These are phyloP conservation scores for Phocides pigmalion DNA, from an alignment of 1,140 invertebrate species.

Conservation along the genomic window DNA sequence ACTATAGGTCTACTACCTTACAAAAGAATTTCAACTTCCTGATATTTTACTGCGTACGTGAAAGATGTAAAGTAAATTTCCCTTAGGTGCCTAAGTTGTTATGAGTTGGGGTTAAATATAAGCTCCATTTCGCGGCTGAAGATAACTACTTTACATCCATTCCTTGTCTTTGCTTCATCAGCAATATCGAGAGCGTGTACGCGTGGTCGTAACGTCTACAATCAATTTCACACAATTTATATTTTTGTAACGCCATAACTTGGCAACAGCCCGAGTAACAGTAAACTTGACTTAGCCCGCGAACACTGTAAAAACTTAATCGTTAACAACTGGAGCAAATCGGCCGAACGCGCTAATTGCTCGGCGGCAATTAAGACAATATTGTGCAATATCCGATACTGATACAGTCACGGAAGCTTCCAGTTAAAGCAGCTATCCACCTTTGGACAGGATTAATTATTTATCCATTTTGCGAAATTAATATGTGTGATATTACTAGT, in stretches of 20 bases:
- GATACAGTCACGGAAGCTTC: constrained; percentile 53
- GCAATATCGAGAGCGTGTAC: constrained; percentile 17
- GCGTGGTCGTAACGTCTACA: constrained; percentile 40
- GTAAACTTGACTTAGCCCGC: constrained; percentile 68
- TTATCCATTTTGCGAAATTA: no score
- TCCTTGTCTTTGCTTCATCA: no score
- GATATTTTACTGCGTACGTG: no score
- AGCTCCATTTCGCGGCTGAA: no score
- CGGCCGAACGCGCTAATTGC: constrained; percentile 70
- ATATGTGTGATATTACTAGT: no score
- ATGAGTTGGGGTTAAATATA: no score
- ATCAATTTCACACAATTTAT: constrained; percentile 61
- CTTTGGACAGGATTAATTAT: no score
- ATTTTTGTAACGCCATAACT: constrained; percentile 64
- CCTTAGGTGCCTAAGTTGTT: no score
- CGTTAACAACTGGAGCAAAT: constrained; percentile 80
- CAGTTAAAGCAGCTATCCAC: no score
- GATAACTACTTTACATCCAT: neutral
- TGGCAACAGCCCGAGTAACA: constrained; percentile 67
- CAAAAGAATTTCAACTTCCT: no score
- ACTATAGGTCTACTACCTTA: no score
- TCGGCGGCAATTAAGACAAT: constrained; percentile 66
- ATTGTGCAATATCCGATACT: constrained; percentile 74
- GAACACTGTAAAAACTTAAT: constrained; percentile 75
- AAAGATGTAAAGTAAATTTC: no score